Conservation (phyloP, 2,797 vertebrate species). For the Labroides dimidiatus region DNA sequence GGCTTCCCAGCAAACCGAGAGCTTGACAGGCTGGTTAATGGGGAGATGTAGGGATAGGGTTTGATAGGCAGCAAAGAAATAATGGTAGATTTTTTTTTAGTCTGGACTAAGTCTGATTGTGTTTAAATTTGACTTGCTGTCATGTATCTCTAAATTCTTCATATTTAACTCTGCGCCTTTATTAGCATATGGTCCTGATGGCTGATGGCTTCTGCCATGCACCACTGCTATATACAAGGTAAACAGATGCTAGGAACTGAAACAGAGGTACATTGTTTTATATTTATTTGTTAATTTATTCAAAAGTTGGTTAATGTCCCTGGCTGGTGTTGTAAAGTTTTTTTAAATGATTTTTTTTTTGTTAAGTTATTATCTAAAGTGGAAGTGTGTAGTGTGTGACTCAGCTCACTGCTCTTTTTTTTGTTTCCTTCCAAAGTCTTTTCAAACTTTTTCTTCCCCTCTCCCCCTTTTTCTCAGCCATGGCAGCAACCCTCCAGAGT, state of each 20-base stretch:
- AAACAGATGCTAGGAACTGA: slow-evolving; percentile 29
- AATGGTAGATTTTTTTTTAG: slow-evolving; percentile 57
- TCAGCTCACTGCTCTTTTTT: slow-evolving; percentile 29
- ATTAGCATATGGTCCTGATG: slow-evolving; percentile 50
- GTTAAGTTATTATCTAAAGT: slow-evolving; percentile 17
- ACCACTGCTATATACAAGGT: slow-evolving; percentile 40
- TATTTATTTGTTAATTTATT: slow-evolving; percentile 13
- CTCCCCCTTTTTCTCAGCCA: slow-evolving; percentile 20
- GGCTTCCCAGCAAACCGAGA: slow-evolving; percentile 70
- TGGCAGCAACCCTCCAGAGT: slow-evolving; percentile 66
- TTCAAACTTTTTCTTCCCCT: slow-evolving; percentile 31
- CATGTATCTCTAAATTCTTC: slow-evolving; percentile 55
- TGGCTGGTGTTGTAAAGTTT: background rate
- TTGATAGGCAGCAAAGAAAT: slow-evolving; percentile 54
- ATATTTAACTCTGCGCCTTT: slow-evolving; percentile 48
- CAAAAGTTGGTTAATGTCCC: slow-evolving; percentile 11
- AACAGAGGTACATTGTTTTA: slow-evolving; percentile 16
- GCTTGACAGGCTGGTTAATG: slow-evolving; percentile 76
- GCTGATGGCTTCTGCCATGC: slow-evolving; percentile 12
- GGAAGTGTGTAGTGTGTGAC: slow-evolving; percentile 20
- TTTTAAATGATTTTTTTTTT: slow-evolving; percentile 16
- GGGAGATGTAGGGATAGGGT: slow-evolving; percentile 74
- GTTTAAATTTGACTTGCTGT: slow-evolving; percentile 56
- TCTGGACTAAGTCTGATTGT: slow-evolving; percentile 58
- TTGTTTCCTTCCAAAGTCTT: slow-evolving; percentile 26